A percentile compares a stretch with the other conserved stretches of the same genome.
Conservation (phyloP, 1,140 invertebrate species). For the Drosophila rhopaloa region DNA sequence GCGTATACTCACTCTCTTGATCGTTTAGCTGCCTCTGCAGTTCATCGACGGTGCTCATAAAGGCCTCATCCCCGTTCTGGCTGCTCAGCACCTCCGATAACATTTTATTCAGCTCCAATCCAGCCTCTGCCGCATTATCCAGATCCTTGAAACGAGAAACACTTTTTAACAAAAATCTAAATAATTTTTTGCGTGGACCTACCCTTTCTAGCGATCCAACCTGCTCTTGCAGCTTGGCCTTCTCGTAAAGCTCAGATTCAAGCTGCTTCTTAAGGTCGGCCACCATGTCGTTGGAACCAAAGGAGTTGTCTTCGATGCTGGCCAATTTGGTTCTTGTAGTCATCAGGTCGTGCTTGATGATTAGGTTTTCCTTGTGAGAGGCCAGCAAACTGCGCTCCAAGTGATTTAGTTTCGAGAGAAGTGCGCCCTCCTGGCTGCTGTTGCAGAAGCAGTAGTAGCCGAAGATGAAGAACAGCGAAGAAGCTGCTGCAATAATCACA, state of each 20-base stretch:
- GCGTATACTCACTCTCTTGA: slow-evolving; percentile 85
- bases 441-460: slow-evolving; percentile 92
- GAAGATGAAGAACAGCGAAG: slow-evolving; percentile 89
- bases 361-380: slow-evolving; percentile 87
- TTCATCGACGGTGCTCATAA: slow-evolving; percentile 87
- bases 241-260: slow-evolving; percentile 76
- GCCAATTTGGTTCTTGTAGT: slow-evolving; percentile 87
- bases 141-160: slow-evolving; percentile 84
- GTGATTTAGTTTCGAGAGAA: slow-evolving; percentile 87
- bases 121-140: slow-evolving; percentile 88
- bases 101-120: slow-evolving; percentile 88
- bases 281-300: slow-evolving; percentile 90
- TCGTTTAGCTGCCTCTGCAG: slow-evolving; percentile 87
- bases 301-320: slow-evolving; percentile 89
- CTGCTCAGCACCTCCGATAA: slow-evolving; percentile 87
- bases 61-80: slow-evolving; percentile 86
- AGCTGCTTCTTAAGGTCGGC: slow-evolving; percentile 87
- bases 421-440: slow-evolving; percentile 87
- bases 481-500: slow-evolving; percentile 88
- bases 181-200: background rate
- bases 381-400: slow-evolving; percentile 85
- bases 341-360: slow-evolving; percentile 88
- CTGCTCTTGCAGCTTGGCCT: slow-evolving; percentile 86
- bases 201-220: slow-evolving; percentile 86
- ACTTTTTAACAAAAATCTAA: background rate